Base-by-base conservation (phyloP, 2,797 vertebrate genomes). In the Mormyrops attenuatus region DNA sequence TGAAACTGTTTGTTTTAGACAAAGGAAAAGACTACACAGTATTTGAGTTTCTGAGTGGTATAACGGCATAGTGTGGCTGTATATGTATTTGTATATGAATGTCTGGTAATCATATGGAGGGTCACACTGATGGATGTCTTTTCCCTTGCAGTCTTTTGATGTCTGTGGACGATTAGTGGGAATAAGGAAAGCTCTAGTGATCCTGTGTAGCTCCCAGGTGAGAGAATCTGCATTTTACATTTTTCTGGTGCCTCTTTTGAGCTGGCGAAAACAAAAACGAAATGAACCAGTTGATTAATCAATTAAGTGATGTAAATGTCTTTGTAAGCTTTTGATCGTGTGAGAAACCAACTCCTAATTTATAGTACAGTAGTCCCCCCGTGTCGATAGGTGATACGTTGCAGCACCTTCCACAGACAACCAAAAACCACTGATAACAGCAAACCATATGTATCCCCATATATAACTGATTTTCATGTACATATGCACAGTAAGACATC, bases 201-300 rank as follows among this genome's bases (percentile, higher is more conserved):
- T 98, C 80, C 96, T 99, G n/a, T 99, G 98, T 92, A 97, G 96
- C 89, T 95, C 97, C n/a, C 98, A 99, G 97, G 98, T 99, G 90
- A 94, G 96, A 91, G 17, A 0, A 0, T 0, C 5, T 7, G 0
- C 0, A 17, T 30, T 87, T 41, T 89, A 8, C 89, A 49, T 53
- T 34, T 57, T 49, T 52, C n/a, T 80, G 73, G 20, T 41, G 38
- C 17, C 17, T 80, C 41, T 2, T 80, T n/a, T 80, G 20, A 55
- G 15, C 9, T 15, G 30, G 13, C 2, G 7, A 87, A 53, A n/a
- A 86, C 9, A 50, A 20, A 50, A 13, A 52, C 52, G 3, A 85
- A 52, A 49, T 30, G 3, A 52, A 49, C 30, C 84, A 15, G 47
- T 26, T 52, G n/a, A 85, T 22, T 52, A 30, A 50, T 85, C 47